phyloP scores from a whole-genome alignment of 2,797 vertebrate genomes.

The Margarornis squamiger region DNA sequence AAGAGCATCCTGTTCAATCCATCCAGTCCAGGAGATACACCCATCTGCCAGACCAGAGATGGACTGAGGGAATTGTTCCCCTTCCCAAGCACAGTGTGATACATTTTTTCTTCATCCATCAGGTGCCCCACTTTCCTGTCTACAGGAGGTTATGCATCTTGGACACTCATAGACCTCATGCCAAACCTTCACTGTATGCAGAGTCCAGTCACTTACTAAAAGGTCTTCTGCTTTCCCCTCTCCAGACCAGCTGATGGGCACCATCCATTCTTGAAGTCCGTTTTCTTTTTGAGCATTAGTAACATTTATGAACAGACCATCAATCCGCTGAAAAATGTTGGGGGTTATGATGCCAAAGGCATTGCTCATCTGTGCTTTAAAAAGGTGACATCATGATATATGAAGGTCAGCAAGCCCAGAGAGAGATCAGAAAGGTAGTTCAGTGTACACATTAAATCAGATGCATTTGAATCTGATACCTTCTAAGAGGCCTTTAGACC shows the following conservation, averaged over 20 bases:
- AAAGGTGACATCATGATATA: background rate
- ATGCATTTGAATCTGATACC: background rate
- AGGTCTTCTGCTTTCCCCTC: background rate
- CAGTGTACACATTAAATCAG: background rate
- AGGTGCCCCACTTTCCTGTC: background rate
- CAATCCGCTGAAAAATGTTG: background rate
- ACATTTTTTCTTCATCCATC: background rate
- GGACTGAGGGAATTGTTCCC: background rate
- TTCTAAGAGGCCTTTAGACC: background rate
- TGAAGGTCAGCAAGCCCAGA: background rate
- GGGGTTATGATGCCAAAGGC: background rate
- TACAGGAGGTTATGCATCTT: background rate
- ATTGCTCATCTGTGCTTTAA: background rate
- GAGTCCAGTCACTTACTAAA: background rate
- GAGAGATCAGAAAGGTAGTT: background rate
- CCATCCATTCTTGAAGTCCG: background rate
- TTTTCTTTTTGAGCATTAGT: background rate
- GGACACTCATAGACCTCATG: background rate
- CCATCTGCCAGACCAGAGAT: background rate
- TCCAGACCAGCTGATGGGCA: background rate
- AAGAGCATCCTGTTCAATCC: background rate
- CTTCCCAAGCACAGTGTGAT: background rate
- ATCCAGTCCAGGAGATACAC: background rate
- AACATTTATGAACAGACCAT: background rate
- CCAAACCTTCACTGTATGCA: background rate